phyloP scores from a whole-genome alignment of 2,797 vertebrate species.

The Fistularia tabacaria region DNA sequence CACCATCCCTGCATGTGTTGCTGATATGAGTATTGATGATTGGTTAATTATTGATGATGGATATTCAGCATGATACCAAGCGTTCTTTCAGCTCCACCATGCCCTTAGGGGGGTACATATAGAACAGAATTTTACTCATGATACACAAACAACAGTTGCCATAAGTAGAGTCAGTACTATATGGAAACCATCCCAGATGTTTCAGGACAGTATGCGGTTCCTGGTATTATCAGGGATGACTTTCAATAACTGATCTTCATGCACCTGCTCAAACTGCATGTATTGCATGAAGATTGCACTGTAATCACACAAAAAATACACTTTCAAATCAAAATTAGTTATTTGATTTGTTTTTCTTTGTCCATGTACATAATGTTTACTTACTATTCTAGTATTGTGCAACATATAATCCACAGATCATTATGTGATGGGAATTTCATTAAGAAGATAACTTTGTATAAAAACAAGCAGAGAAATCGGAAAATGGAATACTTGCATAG shows the following conservation, averaged over 20 bases:
- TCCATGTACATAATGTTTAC: slow-evolving; percentile 63
- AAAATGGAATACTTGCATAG: slow-evolving; percentile 70
- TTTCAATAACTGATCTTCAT: slow-evolving; percentile 42
- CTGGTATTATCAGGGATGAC: slow-evolving; percentile 13
- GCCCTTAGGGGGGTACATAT: neutral
- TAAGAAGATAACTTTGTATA: slow-evolving; percentile 41
- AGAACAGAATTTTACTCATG: neutral
- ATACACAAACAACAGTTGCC: neutral
- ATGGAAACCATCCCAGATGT: slow-evolving; percentile 13
- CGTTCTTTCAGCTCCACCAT: neutral
- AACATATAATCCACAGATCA: slow-evolving; percentile 49
- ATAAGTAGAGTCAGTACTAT: neutral
- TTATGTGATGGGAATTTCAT: slow-evolving; percentile 18
- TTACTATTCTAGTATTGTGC: slow-evolving; percentile 58
- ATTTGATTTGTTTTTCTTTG: slow-evolving; percentile 24
- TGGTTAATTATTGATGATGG: too few species aligned
- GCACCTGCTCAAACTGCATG: slow-evolving; percentile 69
- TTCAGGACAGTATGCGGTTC: slow-evolving; percentile 11
- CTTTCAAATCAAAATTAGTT: slow-evolving; percentile 12
- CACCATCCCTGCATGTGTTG: slow-evolving; percentile 11
- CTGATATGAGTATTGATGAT: too few species aligned
- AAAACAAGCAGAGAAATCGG: slow-evolving; percentile 50
- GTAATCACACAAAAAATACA: slow-evolving; percentile 53
- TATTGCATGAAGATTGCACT: slow-evolving; percentile 69
- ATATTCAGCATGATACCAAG: neutral